A percentile compares a stretch with the other conserved stretches of the same genome.
phyloP scores from a whole-genome alignment of 1,140 invertebrate genomes.

The Achatina immaculata region DNA sequence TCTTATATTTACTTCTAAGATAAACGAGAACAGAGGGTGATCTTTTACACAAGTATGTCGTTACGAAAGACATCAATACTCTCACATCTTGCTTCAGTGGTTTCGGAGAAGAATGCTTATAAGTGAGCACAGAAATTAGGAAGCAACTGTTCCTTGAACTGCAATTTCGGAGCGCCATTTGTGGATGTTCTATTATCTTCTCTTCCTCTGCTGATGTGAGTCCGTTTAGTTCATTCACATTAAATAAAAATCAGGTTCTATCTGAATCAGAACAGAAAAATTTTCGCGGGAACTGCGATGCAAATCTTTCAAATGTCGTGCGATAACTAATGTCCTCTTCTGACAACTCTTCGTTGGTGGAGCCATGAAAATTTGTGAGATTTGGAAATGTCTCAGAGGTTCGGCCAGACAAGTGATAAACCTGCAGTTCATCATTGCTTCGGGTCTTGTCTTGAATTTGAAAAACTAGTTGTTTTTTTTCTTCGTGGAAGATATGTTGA shows the following conservation, averaged over 20 bases:
- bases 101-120: no score
- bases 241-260: not conserved
- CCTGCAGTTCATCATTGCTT: not conserved
- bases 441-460: not conserved
- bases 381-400: not conserved
- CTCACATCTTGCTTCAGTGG: not conserved
- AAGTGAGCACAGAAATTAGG: not conserved
- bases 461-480: not conserved
- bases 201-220: not conserved
- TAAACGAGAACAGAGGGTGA: not conserved
- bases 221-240: not conserved
- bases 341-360: not conserved
- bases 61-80: conserved; percentile 2
- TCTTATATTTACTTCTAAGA: no score
- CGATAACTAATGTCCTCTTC: not conserved
- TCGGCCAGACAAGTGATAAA: not conserved
- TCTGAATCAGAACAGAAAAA: not conserved
- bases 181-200: not conserved
- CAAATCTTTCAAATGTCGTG: conserved; percentile 2
- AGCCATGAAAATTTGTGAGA: not conserved
- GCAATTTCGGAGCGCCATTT: not conserved
- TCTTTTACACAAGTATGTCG: not conserved
- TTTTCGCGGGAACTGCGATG: not conserved
- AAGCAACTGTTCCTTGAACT: not conserved
- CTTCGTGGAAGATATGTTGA: no score